phyloP scores from a whole-genome alignment of 2,797 vertebrate genomes.

The Neostethus bicornis region DNA sequence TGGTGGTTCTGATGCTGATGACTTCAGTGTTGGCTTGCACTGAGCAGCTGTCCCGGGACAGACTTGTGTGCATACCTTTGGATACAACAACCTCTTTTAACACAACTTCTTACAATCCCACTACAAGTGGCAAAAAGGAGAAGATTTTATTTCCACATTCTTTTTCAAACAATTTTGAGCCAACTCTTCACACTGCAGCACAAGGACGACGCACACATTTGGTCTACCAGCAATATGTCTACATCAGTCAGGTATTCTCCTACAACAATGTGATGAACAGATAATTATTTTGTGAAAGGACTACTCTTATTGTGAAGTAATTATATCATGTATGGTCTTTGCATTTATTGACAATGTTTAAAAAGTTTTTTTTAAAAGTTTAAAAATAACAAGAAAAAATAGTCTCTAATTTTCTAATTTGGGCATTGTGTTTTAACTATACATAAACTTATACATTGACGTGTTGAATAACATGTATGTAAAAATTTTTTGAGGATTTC shows the following conservation, averaged over 20 bases:
- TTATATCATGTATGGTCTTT: no score
- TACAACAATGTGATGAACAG: no score
- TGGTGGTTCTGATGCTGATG: conserved; percentile 85
- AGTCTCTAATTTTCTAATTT: no score
- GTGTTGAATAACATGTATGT: no score
- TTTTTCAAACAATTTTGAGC: not conserved
- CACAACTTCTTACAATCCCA: conserved; percentile 6
- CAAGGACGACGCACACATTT: conserved; percentile 74
- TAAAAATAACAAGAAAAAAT: no score
- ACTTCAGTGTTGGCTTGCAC: conserved; percentile 82
- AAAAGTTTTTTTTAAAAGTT: no score
- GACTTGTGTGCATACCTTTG: conserved; percentile 82
- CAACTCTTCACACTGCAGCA: conserved; percentile 18
- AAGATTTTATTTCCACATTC: conserved; percentile 17
- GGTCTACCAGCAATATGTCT: conserved; percentile 85
- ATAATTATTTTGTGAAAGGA: no score
- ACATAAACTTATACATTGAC: no score
- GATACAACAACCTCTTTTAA: conserved; percentile 36
- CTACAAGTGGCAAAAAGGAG: not conserved
- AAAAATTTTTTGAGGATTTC: not conserved
- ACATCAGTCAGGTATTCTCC: conserved; percentile 77
- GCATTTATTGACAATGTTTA: no score
- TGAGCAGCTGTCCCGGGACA: conserved; percentile 80
- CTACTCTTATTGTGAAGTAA: no score
- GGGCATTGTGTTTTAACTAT: no score